Evolutionary conservation across 2,888 invertebrate genomes (phyloP), one percentile per base, ranked within the genome.

Genomic region (Julus scandinavius): DNA sequence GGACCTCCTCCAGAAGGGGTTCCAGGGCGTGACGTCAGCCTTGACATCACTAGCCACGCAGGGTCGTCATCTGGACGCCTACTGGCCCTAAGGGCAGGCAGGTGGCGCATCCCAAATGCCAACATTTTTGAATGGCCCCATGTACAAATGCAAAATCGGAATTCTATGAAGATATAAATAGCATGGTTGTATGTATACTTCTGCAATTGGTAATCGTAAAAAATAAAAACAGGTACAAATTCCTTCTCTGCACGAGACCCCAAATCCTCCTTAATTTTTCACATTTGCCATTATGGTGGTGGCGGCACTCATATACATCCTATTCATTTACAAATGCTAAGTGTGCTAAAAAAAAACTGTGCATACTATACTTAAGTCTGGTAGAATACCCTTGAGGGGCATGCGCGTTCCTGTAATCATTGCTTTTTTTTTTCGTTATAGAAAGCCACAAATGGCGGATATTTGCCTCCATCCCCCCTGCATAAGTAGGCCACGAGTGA

Each of bases 401-500:
- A 45, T 45, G 54, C n/a, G n/a, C 63, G 63, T 72, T 54, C 54
- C 72, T 29, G 20, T 72, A 72, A 72, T 72, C 72, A 72, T 9
- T 29, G 72, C 20, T n/a, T 6, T 72, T 72, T 7, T 4, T 5
- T 2, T 72, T 29, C 7, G 20, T n/a, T n/a, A n/a, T n/a, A 29
- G 72, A 20, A 72, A 72, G 29, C 72, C 72, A 72, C 72, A 72
- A 72, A 72, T 29, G 72, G n/a, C 9, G 58, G 58, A 15, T 58
- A 58, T 58, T 58, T n/a, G n/a, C n/a, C n/a, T 17, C 17, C 58
- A 2, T n/a, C 58, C 58, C n/a, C 41, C 41, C 41, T 17, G 3
- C 15, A 54, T 54, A 72, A 72, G 72, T 72, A 72, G 72, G 72
- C 72, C 72, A 72, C 72, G 72, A 29, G 29, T 72, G 29, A 6